phyloP scores from a whole-genome alignment of 2,797 vertebrate genomes.

The Falco rusticolus region DNA sequence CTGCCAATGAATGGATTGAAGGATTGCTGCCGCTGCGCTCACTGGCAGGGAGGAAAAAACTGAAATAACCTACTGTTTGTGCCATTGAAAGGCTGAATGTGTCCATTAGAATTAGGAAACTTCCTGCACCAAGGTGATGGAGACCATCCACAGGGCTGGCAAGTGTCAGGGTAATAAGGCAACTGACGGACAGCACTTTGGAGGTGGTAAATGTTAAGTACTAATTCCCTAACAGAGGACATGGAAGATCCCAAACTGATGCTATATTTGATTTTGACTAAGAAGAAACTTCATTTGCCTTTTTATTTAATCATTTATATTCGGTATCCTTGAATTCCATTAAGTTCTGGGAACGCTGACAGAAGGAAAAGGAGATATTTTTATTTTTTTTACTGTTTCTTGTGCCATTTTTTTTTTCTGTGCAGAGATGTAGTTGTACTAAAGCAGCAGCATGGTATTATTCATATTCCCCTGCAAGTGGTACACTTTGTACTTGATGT shows the following conservation, averaged over 20 bases:
- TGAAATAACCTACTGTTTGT: slow-evolving; percentile 25
- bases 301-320: not conserved
- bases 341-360: not conserved
- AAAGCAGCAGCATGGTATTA: slow-evolving; percentile 2
- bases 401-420: not conserved
- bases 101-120: not conserved
- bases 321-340: not conserved
- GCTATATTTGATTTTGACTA: not conserved
- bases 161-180: not conserved
- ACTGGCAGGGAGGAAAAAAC: slow-evolving; percentile 68
- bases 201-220: not conserved
- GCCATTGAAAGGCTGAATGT: not conserved
- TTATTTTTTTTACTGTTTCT: not conserved
- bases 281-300: slow-evolving; percentile 5
- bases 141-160: not conserved
- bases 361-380: not conserved
- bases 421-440: not conserved
- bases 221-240: not conserved
- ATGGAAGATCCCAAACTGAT: not conserved
- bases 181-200: not conserved
- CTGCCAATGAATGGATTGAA: slow-evolving; percentile 75
- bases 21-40: slow-evolving; percentile 73
- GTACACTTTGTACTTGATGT: not conserved
- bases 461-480: slow-evolving; percentile 1
- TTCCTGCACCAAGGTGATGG: not conserved